These are phyloP conservation scores for Pterocles burchelli DNA, from an alignment of 2,113 vertebrate species.

Conservation along the genomic window DNA sequence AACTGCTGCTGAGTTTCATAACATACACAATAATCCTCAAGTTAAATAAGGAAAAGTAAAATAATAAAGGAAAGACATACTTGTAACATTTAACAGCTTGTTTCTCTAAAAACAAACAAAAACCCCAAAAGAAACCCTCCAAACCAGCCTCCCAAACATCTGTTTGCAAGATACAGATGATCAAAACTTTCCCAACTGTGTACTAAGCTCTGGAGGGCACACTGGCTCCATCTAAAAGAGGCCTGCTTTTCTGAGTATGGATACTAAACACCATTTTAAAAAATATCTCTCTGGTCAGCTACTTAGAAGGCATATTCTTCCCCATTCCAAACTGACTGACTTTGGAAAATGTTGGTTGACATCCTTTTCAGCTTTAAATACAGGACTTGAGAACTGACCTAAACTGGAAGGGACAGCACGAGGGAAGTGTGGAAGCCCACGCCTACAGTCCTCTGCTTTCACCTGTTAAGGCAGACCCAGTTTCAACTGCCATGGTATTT, in stretches of 20 bases:
- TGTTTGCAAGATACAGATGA: not conserved
- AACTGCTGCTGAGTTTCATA: not conserved
- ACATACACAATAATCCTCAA: not conserved
- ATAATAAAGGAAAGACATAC: not conserved
- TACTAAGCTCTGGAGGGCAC: not conserved
- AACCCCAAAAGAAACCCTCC: not conserved
- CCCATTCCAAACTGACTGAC: not conserved
- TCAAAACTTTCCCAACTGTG: not conserved
- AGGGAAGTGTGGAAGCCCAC: not conserved
- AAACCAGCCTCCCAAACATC: not conserved
- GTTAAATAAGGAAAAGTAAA: not conserved
- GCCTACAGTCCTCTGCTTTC: not conserved
- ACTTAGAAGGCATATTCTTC: not conserved
- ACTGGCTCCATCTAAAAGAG: not conserved
- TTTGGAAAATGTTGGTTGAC: not conserved
- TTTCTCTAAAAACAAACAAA: not conserved
- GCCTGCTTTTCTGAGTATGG: not conserved
- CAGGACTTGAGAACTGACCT: not conserved
- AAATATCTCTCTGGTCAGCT: not conserved
- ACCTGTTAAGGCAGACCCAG: not conserved
- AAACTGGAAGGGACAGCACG: not conserved
- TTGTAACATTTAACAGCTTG: not conserved
- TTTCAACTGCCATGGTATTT: not conserved
- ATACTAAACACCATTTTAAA: not conserved
- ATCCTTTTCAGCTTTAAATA: not conserved